Base-by-base conservation (phyloP, 2,797 vertebrate species). In the Poeciliopsis infans region DNA sequence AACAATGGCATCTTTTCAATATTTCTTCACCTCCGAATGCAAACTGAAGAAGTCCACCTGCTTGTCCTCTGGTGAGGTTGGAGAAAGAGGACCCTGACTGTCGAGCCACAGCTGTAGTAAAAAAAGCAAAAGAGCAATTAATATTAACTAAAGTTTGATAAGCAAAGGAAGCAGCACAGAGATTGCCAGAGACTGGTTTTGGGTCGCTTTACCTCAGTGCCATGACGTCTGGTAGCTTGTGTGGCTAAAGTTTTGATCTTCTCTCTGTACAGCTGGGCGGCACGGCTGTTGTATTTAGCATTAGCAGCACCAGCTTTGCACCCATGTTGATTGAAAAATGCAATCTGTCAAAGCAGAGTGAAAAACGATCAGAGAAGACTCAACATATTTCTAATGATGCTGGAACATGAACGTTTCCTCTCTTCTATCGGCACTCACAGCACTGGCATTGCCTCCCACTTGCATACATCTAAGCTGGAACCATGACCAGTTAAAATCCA, bases 401-500 rank as follows among this genome's bases (percentile, higher is more conserved):
- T 25, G 51, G 23, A 25, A n/a, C 46, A 10, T 7, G 3, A 36
- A 3, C 7, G 12, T 1, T 7, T 53, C 33, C 36, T 36, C 57
- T 13, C 66, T 59, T 43, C 7, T 33, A 12, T 1, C 3, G 36
- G 20, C 47, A 92, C 98, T 92, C 92, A 99, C 98, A 33, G 97
- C 98, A 1, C 88, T 96, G 33, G 96, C 92, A 15, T 99, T 99
- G 77, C 98, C 98, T 86, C 98, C 98, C 2, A 99, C 96, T 88
- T 99, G 98, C 98, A 99, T 99, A 87, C 97, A 98, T 59, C 98
- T 96, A 81, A 99, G 87, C 89, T 99, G 98, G 91, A 97, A 99
- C 98, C 98, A 99, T 0, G 97, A 97, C 98, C 98, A 99, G 80
- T 97, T 99, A 11, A 95, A 98, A 93, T 99, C 98, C 91, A 99